Percentiles rank a stretch among this genome's conserved stretches.
Evolutionary conservation across 2,113 vertebrate genomes (phyloP).

Genomic region (Aramus guarauna): DNA sequence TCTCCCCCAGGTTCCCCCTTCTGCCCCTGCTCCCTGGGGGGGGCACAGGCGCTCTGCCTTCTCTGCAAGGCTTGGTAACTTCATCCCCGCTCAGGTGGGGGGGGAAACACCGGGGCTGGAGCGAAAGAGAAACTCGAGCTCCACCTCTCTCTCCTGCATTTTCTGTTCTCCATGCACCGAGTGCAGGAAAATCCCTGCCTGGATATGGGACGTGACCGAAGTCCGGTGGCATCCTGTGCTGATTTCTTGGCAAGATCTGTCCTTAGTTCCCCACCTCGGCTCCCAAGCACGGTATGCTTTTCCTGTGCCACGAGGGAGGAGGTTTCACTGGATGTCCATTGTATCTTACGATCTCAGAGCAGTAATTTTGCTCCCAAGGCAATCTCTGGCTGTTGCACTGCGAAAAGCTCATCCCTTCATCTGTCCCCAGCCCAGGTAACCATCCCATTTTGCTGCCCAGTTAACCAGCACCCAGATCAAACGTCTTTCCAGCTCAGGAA

Average conservation of each 20-base stretch:
- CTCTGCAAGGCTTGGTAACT: background rate
- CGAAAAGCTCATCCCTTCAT: background rate
- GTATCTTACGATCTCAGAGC: background rate
- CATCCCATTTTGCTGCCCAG: background rate
- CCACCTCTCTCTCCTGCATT: background rate
- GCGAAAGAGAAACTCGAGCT: background rate
- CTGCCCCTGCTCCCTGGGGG: background rate
- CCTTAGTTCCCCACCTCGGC: background rate
- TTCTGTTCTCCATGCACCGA: background rate
- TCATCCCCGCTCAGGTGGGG: background rate
- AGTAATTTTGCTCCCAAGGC: fast-evolving
- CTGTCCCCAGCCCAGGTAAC: background rate
- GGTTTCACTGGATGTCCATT: background rate
- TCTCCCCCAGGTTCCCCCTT: background rate
- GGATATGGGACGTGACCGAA: background rate
- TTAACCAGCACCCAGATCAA: background rate
- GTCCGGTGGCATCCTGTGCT: background rate
- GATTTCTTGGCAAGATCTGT: background rate
- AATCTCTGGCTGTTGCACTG: background rate
- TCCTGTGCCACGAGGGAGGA: background rate
- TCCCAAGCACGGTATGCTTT: background rate
- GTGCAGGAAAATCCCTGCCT: background rate
- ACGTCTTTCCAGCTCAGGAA: background rate
- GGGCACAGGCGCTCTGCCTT: background rate
- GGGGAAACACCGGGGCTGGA: background rate